These are phyloP conservation scores for Enteromius paludinosus DNA, from an alignment of 2,797 vertebrate species.

Conservation along the genomic window DNA sequence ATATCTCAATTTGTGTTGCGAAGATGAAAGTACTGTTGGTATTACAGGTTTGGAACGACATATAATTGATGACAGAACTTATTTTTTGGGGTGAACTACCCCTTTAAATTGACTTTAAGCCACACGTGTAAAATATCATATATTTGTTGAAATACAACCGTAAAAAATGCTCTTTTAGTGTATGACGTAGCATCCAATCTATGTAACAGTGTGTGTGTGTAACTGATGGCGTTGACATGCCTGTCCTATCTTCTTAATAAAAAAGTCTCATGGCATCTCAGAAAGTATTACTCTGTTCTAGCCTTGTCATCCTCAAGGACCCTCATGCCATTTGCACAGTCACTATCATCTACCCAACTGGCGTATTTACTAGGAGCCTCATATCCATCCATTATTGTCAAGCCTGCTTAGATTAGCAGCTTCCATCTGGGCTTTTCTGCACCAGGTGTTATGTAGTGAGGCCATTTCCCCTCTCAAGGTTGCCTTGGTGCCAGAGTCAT, in stretches of 20 bases:
- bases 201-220: constrained; percentile 7
- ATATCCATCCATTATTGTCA: constrained; percentile 39
- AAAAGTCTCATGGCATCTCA: constrained; percentile 26
- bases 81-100: neutral
- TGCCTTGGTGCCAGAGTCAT: constrained; percentile 43
- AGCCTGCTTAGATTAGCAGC: constrained; percentile 35
- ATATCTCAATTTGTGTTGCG: too few relatives aligned
- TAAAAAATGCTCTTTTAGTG: neutral
- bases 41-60: too few relatives aligned
- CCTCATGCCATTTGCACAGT: constrained; percentile 25
- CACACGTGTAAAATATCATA: neutral
- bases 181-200: neutral
- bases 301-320: constrained; percentile 36
- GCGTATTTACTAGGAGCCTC: neutral
- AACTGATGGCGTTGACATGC: constrained; percentile 2
- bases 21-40: too few relatives aligned
- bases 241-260: constrained; percentile 6
- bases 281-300: constrained; percentile 8
- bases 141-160: neutral
- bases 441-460: constrained; percentile 32
- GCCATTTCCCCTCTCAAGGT: constrained; percentile 44
- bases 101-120: neutral
- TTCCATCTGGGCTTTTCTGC: constrained; percentile 31
- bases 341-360: constrained; percentile 17
- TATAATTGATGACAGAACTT: too few relatives aligned